Evolutionary conservation across 2,888 invertebrate genomes (phyloP).

Genomic region (Plagodis pulveraria): DNA sequence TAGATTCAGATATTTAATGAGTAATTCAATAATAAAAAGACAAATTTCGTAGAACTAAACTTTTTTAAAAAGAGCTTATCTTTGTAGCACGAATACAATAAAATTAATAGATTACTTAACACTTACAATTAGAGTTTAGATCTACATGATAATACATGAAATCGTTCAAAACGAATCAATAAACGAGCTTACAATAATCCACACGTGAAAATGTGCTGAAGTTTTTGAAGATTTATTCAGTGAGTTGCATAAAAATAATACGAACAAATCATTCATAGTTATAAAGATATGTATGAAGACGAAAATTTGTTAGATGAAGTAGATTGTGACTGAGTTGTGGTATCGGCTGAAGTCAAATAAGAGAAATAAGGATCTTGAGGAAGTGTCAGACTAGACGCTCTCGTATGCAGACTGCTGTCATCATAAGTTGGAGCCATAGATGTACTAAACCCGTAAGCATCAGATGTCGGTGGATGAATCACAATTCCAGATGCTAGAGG

Average conservation of each 20-base stretch:
- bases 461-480: constrained; percentile 62
- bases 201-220: too few relatives aligned
- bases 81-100: too few relatives aligned
- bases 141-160: too few relatives aligned
- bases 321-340: constrained; percentile 54
- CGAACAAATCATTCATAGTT: constrained; percentile 24
- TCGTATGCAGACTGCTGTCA: constrained; percentile 58
- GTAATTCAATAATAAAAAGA: too few relatives aligned
- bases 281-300: constrained; percentile 72
- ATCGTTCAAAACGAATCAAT: too few relatives aligned
- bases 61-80: too few relatives aligned
- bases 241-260: neutral
- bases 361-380: constrained; percentile 71
- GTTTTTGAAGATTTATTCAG: too few relatives aligned
- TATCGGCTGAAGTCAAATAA: constrained; percentile 62
- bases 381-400: constrained; percentile 54
- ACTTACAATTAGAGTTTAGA: too few relatives aligned
- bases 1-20: too few relatives aligned
- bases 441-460: constrained; percentile 61
- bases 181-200: too few relatives aligned
- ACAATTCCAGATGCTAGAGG: constrained; percentile 59
- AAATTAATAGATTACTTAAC: too few relatives aligned
- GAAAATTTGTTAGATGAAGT: constrained; percentile 63
- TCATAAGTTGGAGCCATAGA: constrained; percentile 69
- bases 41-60: too few relatives aligned